phyloP scores from a whole-genome alignment of 2,113 vertebrate species.

The Semnornis frantzii region DNA sequence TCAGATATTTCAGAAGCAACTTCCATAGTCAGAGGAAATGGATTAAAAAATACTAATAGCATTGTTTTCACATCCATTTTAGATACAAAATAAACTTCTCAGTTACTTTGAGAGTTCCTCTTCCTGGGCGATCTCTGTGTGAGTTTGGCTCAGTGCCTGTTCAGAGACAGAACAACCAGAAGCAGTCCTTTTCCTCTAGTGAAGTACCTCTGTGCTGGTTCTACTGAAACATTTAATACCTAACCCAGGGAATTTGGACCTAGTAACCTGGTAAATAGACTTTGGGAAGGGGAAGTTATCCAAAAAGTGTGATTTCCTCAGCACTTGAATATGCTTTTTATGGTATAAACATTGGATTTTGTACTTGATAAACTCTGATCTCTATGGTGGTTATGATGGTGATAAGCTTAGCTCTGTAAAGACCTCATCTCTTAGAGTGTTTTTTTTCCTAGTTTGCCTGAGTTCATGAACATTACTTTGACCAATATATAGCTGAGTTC shows the following conservation, averaged over 20 bases:
- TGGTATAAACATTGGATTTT: background rate
- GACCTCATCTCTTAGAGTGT: rapidly evolving
- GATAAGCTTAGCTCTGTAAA: background rate
- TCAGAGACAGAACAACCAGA: background rate
- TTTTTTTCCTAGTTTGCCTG: background rate
- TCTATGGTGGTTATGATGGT: background rate
- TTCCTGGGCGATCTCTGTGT: background rate
- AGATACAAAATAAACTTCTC: background rate
- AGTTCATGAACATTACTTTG: too few relatives aligned
- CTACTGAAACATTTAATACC: background rate
- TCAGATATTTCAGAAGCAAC: background rate
- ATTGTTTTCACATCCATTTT: background rate
- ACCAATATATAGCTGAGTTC: background rate
- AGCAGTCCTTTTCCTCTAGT: background rate
- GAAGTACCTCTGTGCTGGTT: background rate
- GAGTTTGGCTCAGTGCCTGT: background rate
- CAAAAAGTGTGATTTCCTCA: background rate
- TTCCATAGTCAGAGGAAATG: rapidly evolving
- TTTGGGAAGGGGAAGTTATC: background rate
- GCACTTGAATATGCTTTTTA: background rate
- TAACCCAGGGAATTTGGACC: background rate
- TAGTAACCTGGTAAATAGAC: background rate
- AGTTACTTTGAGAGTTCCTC: background rate
- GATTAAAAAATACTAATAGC: background rate
- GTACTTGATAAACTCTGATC: background rate